These are phyloP conservation scores for Saturnia japonica DNA, from an alignment of 2,888 invertebrate species.

Conservation along the genomic window DNA sequence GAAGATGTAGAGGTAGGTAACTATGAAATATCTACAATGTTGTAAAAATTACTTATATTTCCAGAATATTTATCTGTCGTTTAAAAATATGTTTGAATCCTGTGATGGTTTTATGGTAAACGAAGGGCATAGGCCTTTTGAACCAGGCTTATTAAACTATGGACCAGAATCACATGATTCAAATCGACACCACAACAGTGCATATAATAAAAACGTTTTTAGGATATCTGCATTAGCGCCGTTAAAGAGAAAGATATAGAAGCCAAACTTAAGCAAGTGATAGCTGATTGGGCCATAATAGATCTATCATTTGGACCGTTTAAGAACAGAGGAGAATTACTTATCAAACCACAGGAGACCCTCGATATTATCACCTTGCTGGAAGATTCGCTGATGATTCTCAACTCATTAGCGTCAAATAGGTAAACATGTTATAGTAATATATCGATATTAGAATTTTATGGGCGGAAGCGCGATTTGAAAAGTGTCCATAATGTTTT, in stretches of 20 bases:
- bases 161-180: no score
- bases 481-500: no score
- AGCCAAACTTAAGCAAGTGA: conserved; percentile 91
- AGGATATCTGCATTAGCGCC: conserved; percentile 94
- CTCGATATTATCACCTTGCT: conserved; percentile 88
- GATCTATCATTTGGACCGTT: conserved; percentile 87
- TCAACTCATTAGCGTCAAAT: conserved; percentile 92
- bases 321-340: conserved; percentile 91
- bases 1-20: conserved; percentile 90
- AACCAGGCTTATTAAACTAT: no score
- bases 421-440: conserved; percentile 72
- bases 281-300: conserved; percentile 89
- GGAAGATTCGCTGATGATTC: conserved; percentile 93
- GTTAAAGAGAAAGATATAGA: conserved; percentile 96
- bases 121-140: no score
- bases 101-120: no score
- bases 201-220: conserved; percentile 23
- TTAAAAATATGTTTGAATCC: not conserved
- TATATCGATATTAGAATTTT: not conserved
- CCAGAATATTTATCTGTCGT: not conserved
- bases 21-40: not conserved
- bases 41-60: not conserved
- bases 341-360: conserved; percentile 89
- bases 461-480: not conserved
- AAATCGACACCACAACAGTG: no score